Percentiles rank a stretch among this genome's conserved stretches.
phyloP scores from a whole-genome alignment of 2,113 vertebrate species.

The Notarius quadriscutis region DNA sequence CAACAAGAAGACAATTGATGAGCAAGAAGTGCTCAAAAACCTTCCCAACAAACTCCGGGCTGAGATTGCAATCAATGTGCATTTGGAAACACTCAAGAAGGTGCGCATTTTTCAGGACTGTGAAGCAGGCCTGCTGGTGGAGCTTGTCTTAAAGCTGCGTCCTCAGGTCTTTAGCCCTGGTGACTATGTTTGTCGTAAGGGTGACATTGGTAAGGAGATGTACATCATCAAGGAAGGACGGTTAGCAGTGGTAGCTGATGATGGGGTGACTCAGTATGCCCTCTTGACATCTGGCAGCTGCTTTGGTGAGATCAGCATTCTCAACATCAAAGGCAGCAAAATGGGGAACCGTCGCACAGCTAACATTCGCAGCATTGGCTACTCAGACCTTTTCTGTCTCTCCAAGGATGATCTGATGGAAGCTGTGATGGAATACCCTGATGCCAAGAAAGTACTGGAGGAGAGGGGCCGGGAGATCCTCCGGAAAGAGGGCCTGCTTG shows the following conservation, averaged over 20 bases:
- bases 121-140: slow-evolving; percentile 89
- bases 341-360: slow-evolving; percentile 95
- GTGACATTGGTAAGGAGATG: slow-evolving; percentile 97
- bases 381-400: slow-evolving; percentile 94
- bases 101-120: slow-evolving; percentile 95
- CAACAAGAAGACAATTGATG: slow-evolving; percentile 90
- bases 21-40: slow-evolving; percentile 88
- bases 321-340: slow-evolving; percentile 96
- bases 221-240: slow-evolving; percentile 97
- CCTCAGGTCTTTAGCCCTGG: slow-evolving; percentile 96
- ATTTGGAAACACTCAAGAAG: slow-evolving; percentile 93
- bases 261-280: slow-evolving; percentile 85
- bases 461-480: slow-evolving; percentile 91
- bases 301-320: slow-evolving; percentile 96
- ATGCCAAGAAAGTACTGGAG: slow-evolving; percentile 89
- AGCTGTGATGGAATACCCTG: slow-evolving; percentile 89
- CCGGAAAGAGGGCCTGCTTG: slow-evolving; percentile 92
- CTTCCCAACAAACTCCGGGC: slow-evolving; percentile 91
- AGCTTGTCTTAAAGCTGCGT: slow-evolving; percentile 90
- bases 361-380: slow-evolving; percentile 92
- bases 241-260: slow-evolving; percentile 89
- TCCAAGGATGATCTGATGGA: slow-evolving; percentile 97
- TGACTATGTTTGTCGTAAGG: slow-evolving; percentile 92
- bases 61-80: slow-evolving; percentile 95
- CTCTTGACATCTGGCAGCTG: slow-evolving; percentile 88